phyloP scores from a whole-genome alignment of 2,888 invertebrate genomes.

The Drymonia ruficornis region DNA sequence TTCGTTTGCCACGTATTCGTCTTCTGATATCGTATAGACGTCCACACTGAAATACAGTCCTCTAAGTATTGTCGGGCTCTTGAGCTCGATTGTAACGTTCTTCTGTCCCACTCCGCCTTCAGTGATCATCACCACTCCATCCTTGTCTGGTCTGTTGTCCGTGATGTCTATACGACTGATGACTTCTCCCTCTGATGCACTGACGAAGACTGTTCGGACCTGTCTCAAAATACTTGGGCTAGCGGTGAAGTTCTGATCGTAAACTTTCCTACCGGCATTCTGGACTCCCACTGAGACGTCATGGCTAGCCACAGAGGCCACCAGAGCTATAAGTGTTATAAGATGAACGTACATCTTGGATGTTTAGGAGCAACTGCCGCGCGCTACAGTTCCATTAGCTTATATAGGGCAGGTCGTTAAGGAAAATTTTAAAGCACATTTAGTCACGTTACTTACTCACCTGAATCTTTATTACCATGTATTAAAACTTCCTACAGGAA shows the following conservation, averaged over 20 bases:
- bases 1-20: constrained; percentile 5
- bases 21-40: constrained; percentile 52
- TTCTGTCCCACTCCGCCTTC: constrained; percentile 68
- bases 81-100: constrained; percentile 67
- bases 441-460: constrained; percentile 45
- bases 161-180: constrained; percentile 62
- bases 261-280: constrained; percentile 55
- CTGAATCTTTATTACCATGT: constrained; percentile 50
- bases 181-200: constrained; percentile 54
- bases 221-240: constrained; percentile 70
- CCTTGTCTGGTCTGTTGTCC: constrained; percentile 67
- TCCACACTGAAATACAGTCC: constrained; percentile 68
- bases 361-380: constrained; percentile 47
- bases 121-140: constrained; percentile 65
- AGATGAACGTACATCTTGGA: constrained; percentile 49
- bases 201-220: constrained; percentile 56
- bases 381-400: constrained; percentile 32
- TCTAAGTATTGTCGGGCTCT: constrained; percentile 70
- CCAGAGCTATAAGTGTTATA: constrained; percentile 44
- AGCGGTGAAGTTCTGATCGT: constrained; percentile 61
- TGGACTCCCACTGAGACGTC: constrained; percentile 57
- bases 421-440: constrained; percentile 68
- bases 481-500: constrained; percentile 73
- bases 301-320: constrained; percentile 48
- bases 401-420: constrained; percentile 58